These are phyloP conservation scores for Armadillidium nasatum DNA, from an alignment of 1,140 invertebrate species.

Conservation along the genomic window DNA sequence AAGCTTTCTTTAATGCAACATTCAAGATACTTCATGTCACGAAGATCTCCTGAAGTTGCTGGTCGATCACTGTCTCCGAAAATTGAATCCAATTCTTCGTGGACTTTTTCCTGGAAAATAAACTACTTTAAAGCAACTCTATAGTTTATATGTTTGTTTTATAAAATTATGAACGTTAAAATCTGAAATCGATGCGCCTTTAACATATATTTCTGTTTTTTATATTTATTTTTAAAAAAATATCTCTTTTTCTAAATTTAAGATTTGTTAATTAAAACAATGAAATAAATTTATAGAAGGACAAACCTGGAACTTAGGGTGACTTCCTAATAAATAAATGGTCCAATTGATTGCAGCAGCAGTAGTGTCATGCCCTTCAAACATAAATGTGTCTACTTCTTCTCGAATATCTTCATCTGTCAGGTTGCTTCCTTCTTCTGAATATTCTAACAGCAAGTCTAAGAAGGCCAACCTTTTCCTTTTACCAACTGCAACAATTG, in stretches of 20 bases:
- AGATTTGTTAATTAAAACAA: too few species aligned
- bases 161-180: too few species aligned
- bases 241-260: too few species aligned
- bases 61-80: slow-evolving; percentile 47
- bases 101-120: slow-evolving; percentile 43
- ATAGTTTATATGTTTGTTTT: too few species aligned
- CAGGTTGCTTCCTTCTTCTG: slow-evolving; percentile 69
- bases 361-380: slow-evolving; percentile 92
- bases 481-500: slow-evolving; percentile 50
- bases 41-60: slow-evolving; percentile 67
- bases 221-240: too few species aligned
- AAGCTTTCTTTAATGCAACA: slow-evolving; percentile 76
- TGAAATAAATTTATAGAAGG: too few species aligned
- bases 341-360: slow-evolving; percentile 78
- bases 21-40: slow-evolving; percentile 78
- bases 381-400: slow-evolving; percentile 91
- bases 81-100: slow-evolving; percentile 48
- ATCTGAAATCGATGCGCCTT: too few species aligned
- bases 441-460: slow-evolving; percentile 79
- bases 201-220: too few species aligned
- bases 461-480: slow-evolving; percentile 89
- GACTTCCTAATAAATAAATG: slow-evolving; percentile 70
- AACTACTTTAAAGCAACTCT: too few species aligned
- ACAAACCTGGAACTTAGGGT: slow-evolving; percentile 64
- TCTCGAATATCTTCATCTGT: slow-evolving; percentile 84